A percentile compares a stretch with the other conserved stretches of the same genome.
These are phyloP conservation scores for Malurus splendens DNA, from an alignment of 2,797 vertebrate genomes.

Conservation along the genomic window DNA sequence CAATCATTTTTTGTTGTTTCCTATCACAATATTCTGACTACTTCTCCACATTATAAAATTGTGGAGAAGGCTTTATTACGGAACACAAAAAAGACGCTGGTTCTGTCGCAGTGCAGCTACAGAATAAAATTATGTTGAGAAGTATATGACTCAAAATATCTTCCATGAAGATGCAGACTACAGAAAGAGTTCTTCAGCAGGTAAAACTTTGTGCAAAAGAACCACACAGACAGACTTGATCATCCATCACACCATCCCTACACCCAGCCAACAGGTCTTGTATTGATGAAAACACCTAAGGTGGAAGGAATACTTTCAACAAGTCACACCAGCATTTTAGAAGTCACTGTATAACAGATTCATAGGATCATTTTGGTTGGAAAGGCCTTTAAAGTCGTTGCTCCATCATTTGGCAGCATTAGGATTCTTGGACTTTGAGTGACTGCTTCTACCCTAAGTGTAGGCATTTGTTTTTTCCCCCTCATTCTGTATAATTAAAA, in stretches of 20 bases:
- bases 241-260: neutral
- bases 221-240: neutral
- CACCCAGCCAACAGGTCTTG: neutral
- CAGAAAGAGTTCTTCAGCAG: neutral
- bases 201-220: neutral
- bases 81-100: neutral
- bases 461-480: rapidly evolving
- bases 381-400: neutral
- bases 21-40: neutral
- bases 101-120: neutral
- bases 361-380: neutral
- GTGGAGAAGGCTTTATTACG: neutral
- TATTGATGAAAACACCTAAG: neutral
- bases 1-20: neutral
- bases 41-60: neutral
- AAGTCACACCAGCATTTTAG: neutral
- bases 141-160: neutral
- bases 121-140: neutral
- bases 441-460: neutral
- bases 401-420: neutral
- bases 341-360: neutral
- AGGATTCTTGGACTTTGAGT: neutral
- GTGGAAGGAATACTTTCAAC: neutral
- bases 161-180: neutral
- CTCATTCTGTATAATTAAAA: neutral